Evolutionary conservation across 2,113 vertebrate genomes (phyloP), one percentile per base, ranked within the genome.

Genomic region (Aramus guarauna): DNA sequence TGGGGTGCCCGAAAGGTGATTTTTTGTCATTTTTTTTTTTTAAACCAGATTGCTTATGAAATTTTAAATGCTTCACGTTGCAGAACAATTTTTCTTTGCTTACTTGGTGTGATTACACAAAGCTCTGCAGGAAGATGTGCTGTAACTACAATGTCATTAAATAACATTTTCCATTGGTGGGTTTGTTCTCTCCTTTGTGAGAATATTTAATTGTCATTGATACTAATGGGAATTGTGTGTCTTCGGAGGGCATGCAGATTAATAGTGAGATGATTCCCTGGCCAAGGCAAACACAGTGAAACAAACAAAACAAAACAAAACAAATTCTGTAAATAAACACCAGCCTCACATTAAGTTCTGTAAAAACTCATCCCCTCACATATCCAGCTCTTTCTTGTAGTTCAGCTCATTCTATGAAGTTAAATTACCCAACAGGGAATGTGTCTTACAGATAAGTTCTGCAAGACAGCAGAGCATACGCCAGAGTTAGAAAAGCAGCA

Each of bases 61-160:
- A 94, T 87, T 89, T 96, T 94, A 92, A 96, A 91, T 0, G 0
- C 73, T 89, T 63, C 73, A 89, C 20, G 2, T 87, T 45, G 72
- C 82, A 85, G 76, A 82, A 75, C 43, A 66, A 82, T 87, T 95
- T 96, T 83, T 82, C 64, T 91, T 89, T 94, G 89, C 80, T 95
- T 92, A 60, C 80, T 91, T 68, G 68, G 39, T 58, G 43, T 76
- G 90, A 93, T 96, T 95, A 66, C 69, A 84, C 73, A 87, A 15
- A 87, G 60, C 73, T 91, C 91, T 89, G 88, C 83, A 82, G 92
- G 76, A 96, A 47, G 89, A 94, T 91, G 84, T 82, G 80, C 80
- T 93, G 43, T 81, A 72, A 59, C 91, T 78, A 85, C 92, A 87
- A 13, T 82, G 80, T 78, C 62, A 50, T 73, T 94, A 96, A 92